Evolutionary conservation across 1,140 invertebrate species (phyloP).

Genomic region (Drosophila persimilis): DNA sequence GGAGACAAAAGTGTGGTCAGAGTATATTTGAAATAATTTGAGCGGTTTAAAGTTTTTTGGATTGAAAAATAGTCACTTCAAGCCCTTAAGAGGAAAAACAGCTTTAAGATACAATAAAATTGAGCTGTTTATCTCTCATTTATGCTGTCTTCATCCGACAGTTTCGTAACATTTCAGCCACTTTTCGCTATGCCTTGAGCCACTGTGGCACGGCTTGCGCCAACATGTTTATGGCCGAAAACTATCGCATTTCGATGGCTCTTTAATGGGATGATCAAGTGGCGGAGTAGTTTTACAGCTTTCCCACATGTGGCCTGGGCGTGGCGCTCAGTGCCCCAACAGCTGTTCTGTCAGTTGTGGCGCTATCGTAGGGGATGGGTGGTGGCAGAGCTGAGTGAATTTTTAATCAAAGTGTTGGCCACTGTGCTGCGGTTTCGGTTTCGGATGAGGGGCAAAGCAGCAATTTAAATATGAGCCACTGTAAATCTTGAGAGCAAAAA

Average conservation of each 20-base stretch:
- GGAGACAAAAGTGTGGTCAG: too few species aligned
- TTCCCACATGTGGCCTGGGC: slow-evolving; percentile 51
- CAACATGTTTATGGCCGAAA: slow-evolving; percentile 48
- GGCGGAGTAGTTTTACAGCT: slow-evolving; percentile 41
- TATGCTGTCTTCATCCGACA: not conserved
- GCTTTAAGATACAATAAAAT: too few species aligned
- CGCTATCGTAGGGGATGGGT: not conserved
- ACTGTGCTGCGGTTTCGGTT: slow-evolving; percentile 55
- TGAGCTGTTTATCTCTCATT: not conserved
- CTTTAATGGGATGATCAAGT: slow-evolving; percentile 58
- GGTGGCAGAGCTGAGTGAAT: slow-evolving; percentile 57
- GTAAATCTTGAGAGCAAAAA: slow-evolving; percentile 78
- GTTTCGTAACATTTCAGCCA: too few species aligned
- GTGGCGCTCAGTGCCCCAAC: slow-evolving; percentile 5
- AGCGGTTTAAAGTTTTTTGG: too few species aligned
- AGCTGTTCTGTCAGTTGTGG: slow-evolving; percentile 15
- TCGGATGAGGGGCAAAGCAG: slow-evolving; percentile 50
- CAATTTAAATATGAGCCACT: slow-evolving; percentile 77
- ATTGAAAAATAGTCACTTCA: too few species aligned
- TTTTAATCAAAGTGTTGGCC: slow-evolving; percentile 71
- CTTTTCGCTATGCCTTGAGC: too few species aligned
- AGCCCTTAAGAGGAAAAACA: too few species aligned
- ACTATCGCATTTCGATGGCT: slow-evolving; percentile 54
- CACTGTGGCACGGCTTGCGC: slow-evolving; percentile 2
- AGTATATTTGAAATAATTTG: too few species aligned